phyloP scores from a whole-genome alignment of 2,888 invertebrate genomes.

The Pseudanteris insignis region DNA sequence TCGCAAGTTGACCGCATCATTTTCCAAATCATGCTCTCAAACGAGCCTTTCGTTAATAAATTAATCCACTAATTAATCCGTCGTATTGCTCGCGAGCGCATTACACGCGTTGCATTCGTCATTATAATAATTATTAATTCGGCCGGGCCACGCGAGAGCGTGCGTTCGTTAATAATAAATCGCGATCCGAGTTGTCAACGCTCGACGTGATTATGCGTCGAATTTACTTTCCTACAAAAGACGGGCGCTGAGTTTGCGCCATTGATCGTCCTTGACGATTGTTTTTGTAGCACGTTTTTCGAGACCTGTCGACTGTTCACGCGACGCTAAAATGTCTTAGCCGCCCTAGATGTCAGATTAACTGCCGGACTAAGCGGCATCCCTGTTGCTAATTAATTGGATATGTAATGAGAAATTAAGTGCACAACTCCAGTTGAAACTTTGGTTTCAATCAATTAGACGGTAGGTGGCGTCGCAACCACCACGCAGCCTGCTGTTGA shows the following conservation, averaged over 20 bases:
- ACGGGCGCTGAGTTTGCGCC: not conserved
- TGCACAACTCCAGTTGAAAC: too few relatives aligned
- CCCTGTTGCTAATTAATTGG: too few relatives aligned
- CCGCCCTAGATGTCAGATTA: too few relatives aligned
- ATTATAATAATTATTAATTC: slow-evolving; percentile 24
- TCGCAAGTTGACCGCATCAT: slow-evolving; percentile 42
- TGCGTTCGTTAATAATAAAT: slow-evolving; percentile 24
- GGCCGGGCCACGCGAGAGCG: not conserved
- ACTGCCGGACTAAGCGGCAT: too few relatives aligned
- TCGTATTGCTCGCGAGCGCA: slow-evolving; percentile 20
- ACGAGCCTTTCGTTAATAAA: slow-evolving; percentile 36
- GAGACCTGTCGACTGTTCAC: not conserved
- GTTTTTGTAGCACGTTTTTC: not conserved
- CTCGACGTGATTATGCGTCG: slow-evolving; percentile 4
- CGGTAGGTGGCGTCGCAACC: too few relatives aligned
- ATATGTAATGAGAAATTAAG: too few relatives aligned
- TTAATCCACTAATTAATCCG: slow-evolving; percentile 39
- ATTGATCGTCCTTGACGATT: not conserved
- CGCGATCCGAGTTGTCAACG: slow-evolving; percentile 17
- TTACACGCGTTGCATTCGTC: slow-evolving; percentile 14
- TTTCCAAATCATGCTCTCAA: slow-evolving; percentile 40
- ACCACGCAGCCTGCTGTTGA: too few relatives aligned
- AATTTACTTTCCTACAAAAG: slow-evolving; percentile 8
- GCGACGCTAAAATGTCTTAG: too few relatives aligned
- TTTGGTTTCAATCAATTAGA: too few relatives aligned